These are phyloP conservation scores for Pitta sordida DNA, from an alignment of 2,113 vertebrate genomes.

Conservation along the genomic window DNA sequence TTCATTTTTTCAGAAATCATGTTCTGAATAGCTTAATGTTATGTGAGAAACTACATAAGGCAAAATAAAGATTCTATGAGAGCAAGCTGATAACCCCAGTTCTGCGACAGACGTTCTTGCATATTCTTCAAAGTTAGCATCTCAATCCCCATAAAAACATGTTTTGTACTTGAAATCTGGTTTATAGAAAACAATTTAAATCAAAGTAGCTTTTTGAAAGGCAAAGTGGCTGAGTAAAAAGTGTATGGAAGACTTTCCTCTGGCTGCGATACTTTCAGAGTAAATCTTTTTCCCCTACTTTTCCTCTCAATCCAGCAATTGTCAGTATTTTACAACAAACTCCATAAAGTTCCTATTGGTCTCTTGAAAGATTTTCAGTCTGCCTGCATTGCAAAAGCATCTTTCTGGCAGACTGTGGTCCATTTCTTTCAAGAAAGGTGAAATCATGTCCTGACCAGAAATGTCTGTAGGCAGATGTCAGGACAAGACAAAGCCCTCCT, in stretches of 20 bases:
- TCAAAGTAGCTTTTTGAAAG: neutral
- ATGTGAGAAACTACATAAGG: neutral
- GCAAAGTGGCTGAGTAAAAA: neutral
- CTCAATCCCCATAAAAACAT: neutral
- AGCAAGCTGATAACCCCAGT: neutral
- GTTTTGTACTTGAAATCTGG: neutral
- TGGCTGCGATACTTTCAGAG: neutral
- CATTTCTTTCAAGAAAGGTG: neutral
- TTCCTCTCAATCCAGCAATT: neutral
- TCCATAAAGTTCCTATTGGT: neutral
- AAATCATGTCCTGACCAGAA: neutral
- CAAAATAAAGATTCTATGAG: neutral
- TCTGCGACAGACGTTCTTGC: neutral
- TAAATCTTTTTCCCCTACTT: neutral
- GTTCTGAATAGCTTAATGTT: neutral
- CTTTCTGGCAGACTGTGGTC: neutral
- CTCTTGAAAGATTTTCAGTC: neutral
- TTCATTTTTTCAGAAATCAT: neutral
- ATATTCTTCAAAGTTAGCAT: neutral
- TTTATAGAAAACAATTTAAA: neutral
- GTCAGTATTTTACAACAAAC: neutral
- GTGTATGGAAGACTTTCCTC: neutral
- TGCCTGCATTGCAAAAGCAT: neutral
- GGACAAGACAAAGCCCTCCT: neutral
- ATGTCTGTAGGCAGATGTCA: neutral